Conservation (phyloP, 37 sponge, comb jelly and placozoan genomes). For the Beroe forskalii region DNA sequence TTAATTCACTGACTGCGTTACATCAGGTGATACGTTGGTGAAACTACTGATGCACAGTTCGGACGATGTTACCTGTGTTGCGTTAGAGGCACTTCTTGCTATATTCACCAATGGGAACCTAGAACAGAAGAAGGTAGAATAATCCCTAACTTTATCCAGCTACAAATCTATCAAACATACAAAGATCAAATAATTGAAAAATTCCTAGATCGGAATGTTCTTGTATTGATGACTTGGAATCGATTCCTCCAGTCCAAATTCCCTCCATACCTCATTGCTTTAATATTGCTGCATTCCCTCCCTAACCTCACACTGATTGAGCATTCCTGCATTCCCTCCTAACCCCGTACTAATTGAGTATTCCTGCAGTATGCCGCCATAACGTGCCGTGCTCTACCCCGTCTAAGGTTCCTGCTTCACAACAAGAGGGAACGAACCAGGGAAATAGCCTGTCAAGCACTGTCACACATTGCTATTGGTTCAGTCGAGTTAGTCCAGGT, state of each 20-base stretch:
- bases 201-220: no score
- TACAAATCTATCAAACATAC: background rate
- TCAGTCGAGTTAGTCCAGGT: conserved; percentile 47
- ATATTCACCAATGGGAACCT: conserved; percentile 60
- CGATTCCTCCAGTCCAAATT: no score
- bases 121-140: conserved; percentile 43
- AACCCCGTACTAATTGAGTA: no score
- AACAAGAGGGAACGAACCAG: conserved; percentile 51
- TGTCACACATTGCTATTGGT: conserved; percentile 59
- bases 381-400: conserved; percentile 14
- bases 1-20: no score
- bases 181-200: no score
- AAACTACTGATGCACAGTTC: conserved; percentile 61
- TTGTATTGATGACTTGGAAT: no score
- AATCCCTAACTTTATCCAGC: background rate
- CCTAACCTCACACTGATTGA: no score
- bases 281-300: no score
- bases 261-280: no score
- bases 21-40: conserved; percentile 54
- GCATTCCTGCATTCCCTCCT: no score
- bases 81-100: conserved; percentile 34
- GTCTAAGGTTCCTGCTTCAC: conserved; percentile 47
- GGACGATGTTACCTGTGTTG: conserved; percentile 55
- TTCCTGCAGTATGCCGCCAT: conserved; percentile 42
- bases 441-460: conserved; percentile 60